Evolutionary conservation across 2,888 invertebrate genomes (phyloP).

Genomic region (Caenorhabditis imperialis): DNA sequence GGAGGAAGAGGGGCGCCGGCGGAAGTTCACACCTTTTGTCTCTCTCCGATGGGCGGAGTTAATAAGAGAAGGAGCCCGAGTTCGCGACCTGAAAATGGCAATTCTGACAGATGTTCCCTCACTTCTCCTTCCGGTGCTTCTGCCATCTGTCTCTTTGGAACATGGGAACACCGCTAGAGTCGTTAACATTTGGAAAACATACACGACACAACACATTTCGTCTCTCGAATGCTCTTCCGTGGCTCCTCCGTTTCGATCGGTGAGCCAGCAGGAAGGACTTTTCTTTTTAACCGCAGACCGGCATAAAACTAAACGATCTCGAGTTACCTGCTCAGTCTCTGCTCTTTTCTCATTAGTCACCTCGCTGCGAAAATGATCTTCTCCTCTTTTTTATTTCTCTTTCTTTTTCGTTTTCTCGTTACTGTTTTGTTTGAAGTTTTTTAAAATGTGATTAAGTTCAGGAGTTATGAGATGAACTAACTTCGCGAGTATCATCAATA

Average conservation of each 20-base stretch:
- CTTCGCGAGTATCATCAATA: too few relatives aligned
- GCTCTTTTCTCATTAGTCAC: constrained; percentile 29
- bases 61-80: background rate
- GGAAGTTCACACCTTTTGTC: constrained; percentile 4
- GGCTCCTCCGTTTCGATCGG: background rate
- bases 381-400: constrained; percentile 9
- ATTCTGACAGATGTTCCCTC: constrained; percentile 18
- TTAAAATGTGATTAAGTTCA: too few relatives aligned
- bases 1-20: background rate
- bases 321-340: constrained; percentile 44
- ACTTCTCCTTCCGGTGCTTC: background rate
- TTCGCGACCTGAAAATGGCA: constrained; percentile 7
- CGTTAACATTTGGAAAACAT: constrained; percentile 41
- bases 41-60: background rate
- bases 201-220: constrained; percentile 29
- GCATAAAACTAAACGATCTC: constrained; percentile 52
- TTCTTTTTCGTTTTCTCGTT: background rate
- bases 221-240: constrained; percentile 13
- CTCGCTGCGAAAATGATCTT: too few relatives aligned
- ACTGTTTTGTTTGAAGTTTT: too few relatives aligned
- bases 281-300: constrained; percentile 49
- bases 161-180: constrained; percentile 3
- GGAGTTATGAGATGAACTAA: too few relatives aligned
- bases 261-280: background rate
- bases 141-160: constrained; percentile 1